A percentile compares a stretch with the other conserved stretches of the same genome.
These are phyloP conservation scores for Leucophora obtusa DNA, from an alignment of 2,888 invertebrate genomes.

Conservation along the genomic window DNA sequence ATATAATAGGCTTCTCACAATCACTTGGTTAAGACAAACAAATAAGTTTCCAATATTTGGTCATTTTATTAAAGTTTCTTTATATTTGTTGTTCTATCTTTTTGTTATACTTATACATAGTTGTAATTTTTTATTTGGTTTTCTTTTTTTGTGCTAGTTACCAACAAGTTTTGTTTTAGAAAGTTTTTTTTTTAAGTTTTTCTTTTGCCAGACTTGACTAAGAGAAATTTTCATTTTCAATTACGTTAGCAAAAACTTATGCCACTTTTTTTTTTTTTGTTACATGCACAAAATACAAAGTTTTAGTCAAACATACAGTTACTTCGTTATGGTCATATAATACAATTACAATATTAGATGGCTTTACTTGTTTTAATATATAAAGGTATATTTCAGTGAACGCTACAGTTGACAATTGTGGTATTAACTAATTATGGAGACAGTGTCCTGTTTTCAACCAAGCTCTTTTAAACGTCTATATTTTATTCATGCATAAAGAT, in stretches of 20 bases:
- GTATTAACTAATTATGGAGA: no score
- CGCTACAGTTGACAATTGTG: neutral
- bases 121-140: slow-evolving; percentile 20
- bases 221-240: slow-evolving; percentile 44
- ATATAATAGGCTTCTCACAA: slow-evolving; percentile 35
- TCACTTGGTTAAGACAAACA: slow-evolving; percentile 46
- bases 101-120: neutral
- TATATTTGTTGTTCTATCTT: neutral
- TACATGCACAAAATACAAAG: slow-evolving; percentile 2
- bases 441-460: no score
- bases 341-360: slow-evolving; percentile 6
- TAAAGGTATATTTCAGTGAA: neutral
- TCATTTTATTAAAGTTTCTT: slow-evolving; percentile 50
- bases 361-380: neutral
- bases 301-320: neutral
- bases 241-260: slow-evolving; percentile 49
- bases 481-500: no score
- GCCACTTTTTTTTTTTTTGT: slow-evolving; percentile 8
- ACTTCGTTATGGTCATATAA: neutral
- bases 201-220: slow-evolving; percentile 5
- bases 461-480: no score
- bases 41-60: slow-evolving; percentile 58
- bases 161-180: slow-evolving; percentile 7
- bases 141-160: neutral
- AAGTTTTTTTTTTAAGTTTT: slow-evolving; percentile 6